These are phyloP conservation scores for Cordylochernes scorpioides DNA, from an alignment of 2,888 invertebrate genomes.

Conservation along the genomic window DNA sequence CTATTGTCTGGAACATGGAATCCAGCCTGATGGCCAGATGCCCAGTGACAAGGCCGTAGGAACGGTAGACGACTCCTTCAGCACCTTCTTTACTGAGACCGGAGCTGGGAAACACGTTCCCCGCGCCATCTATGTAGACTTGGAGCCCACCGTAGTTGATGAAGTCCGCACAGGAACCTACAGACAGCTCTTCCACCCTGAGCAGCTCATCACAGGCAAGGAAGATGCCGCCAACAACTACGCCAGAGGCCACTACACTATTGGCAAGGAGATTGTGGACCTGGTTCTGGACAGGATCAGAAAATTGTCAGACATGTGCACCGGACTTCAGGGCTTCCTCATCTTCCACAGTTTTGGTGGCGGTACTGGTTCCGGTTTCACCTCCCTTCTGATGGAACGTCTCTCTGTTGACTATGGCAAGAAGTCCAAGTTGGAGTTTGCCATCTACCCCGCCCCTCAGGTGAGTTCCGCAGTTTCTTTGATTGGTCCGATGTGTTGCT, in stretches of 20 bases:
- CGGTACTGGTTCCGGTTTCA: conserved; percentile 21
- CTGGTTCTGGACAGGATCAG: conserved; percentile 34
- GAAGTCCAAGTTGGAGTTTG: conserved; percentile 21
- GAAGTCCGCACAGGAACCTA: conserved; percentile 25
- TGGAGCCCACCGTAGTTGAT: conserved; percentile 57
- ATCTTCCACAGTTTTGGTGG: conserved; percentile 20
- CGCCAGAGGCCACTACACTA: conserved; percentile 37
- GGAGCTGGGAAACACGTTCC: conserved; percentile 67
- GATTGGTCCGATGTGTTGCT: too few species aligned
- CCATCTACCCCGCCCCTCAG: conserved; percentile 17
- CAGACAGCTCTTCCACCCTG: conserved; percentile 21
- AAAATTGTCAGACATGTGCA: conserved; percentile 19
- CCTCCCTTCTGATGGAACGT: conserved; percentile 21
- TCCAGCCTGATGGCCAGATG: conserved; percentile 52
- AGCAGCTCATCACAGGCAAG: conserved; percentile 23
- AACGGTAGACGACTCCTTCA: conserved; percentile 31
- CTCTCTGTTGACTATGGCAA: conserved; percentile 23
- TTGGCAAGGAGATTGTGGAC: conserved; percentile 32
- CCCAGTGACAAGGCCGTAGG: conserved; percentile 67
- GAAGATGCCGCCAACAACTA: conserved; percentile 26
- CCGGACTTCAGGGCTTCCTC: conserved; percentile 20
- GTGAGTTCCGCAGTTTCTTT: conserved; percentile 1
- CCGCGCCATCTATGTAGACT: conserved; percentile 54
- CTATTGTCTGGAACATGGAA: conserved; percentile 22
- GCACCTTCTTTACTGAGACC: conserved; percentile 36